Evolutionary conservation across 2,113 vertebrate species (phyloP).

Genomic region (Pseudorectes ferrugineus): DNA sequence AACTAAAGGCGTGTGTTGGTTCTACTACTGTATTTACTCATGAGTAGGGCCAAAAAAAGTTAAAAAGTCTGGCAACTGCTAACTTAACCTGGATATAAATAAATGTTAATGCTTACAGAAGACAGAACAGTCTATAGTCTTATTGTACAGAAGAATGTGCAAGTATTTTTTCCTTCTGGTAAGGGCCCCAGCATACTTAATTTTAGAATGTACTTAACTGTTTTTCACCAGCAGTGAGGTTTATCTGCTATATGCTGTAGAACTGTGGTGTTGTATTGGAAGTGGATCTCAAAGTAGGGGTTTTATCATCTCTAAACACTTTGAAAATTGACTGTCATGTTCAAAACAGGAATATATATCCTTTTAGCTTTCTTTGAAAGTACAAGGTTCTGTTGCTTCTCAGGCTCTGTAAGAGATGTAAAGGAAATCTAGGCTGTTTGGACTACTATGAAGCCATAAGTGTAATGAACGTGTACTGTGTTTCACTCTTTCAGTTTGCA

Average conservation of each 20-base stretch:
- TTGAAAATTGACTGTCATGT: background rate
- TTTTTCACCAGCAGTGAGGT: background rate
- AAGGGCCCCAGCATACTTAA: background rate
- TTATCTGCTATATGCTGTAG: background rate
- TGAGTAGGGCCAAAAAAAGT: accelerated
- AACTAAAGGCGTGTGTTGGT: background rate
- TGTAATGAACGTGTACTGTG: background rate
- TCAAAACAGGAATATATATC: background rate
- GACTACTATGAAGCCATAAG: background rate
- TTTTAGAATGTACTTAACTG: background rate
- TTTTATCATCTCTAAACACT: background rate
- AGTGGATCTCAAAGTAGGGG: background rate
- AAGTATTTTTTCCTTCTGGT: background rate
- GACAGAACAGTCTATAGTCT: background rate
- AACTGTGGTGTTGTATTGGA: background rate
- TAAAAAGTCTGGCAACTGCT: background rate
- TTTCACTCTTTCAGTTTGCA: background rate
- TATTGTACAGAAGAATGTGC: background rate
- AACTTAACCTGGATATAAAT: background rate
- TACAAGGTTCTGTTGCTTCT: background rate
- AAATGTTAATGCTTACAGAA: background rate
- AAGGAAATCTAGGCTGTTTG: background rate
- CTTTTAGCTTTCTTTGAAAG: background rate
- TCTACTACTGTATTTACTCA: background rate
- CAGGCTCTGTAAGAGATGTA: background rate